These are phyloP conservation scores for Serranus cabrilla DNA, from an alignment of 2,797 vertebrate species.

Conservation along the genomic window DNA sequence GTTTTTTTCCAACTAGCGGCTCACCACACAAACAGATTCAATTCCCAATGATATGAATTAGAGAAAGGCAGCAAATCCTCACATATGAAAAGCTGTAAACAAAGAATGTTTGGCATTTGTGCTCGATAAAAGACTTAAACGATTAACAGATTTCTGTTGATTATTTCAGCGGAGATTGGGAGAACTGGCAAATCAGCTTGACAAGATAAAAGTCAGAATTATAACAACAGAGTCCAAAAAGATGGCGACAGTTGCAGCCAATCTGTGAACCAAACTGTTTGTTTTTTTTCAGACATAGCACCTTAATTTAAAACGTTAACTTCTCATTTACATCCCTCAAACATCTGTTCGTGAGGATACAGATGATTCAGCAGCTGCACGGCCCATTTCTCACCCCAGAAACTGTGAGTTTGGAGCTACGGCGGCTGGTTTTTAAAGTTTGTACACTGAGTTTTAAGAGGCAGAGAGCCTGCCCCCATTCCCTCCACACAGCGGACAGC, in stretches of 20 bases:
- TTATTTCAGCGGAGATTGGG: not conserved
- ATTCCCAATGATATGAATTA: not conserved
- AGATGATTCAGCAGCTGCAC: not conserved
- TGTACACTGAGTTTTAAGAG: constrained; percentile 18
- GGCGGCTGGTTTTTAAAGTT: constrained; percentile 23
- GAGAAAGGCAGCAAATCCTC: not conserved
- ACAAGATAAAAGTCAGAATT: not conserved
- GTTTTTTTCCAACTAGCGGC: not conserved
- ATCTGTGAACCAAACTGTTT: not conserved
- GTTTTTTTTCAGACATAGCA: not conserved
- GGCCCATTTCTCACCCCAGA: constrained; percentile 2
- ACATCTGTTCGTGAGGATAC: not conserved
- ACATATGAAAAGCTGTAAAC: not conserved
- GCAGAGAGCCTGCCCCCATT: constrained; percentile 21
- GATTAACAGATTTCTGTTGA: not conserved
- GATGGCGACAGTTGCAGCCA: not conserved
- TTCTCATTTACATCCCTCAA: not conserved
- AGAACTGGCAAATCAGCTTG: constrained; percentile 2
- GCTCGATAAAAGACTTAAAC: not conserved
- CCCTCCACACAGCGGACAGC: constrained; percentile 21
- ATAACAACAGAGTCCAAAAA: not conserved
- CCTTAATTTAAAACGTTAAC: not conserved
- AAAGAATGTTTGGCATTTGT: not conserved
- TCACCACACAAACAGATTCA: not conserved
- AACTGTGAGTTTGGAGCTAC: constrained; percentile 4